Evolutionary conservation across 1,140 invertebrate species (phyloP).

Genomic region (Lordiphosa stackelbergi): DNA sequence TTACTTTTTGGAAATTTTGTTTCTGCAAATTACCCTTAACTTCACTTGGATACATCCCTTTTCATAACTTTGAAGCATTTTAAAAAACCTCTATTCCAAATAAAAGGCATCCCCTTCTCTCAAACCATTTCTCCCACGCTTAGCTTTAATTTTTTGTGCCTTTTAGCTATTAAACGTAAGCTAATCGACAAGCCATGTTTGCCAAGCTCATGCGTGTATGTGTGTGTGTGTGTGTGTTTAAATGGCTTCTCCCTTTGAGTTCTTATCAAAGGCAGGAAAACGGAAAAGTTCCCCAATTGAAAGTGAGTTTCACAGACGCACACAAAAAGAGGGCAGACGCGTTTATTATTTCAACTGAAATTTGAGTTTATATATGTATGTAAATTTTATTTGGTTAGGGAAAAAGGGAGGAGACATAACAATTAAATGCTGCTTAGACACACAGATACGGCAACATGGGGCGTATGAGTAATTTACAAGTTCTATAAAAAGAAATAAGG

Average conservation of each 20-base stretch:
- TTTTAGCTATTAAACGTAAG: conserved; percentile 13
- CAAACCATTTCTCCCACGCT: too few species aligned
- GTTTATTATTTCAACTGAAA: conserved; percentile 24
- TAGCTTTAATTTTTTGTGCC: not conserved
- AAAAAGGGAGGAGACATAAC: conserved; percentile 1
- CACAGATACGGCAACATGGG: not conserved
- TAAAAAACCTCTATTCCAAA: too few species aligned
- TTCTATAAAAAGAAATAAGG: not conserved
- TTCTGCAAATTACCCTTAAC: too few species aligned
- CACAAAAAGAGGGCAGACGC: conserved; percentile 4
- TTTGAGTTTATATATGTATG: conserved; percentile 24
- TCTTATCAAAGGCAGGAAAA: conserved; percentile 22
- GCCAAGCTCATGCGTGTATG: not conserved
- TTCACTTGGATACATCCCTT: too few species aligned
- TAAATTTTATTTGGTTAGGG: conserved; percentile 13
- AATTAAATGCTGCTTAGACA: conserved; percentile 17
- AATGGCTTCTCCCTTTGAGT: conserved; percentile 7
- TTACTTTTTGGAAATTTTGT: too few species aligned
- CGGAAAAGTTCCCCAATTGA: conserved; percentile 13
- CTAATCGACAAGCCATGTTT: conserved; percentile 15
- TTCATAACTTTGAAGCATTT: too few species aligned
- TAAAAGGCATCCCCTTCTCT: too few species aligned
- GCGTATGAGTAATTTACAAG: not conserved
- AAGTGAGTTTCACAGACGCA: conserved; percentile 18
- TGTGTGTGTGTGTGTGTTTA: conserved; percentile 1